Evolutionary conservation across 2,797 vertebrate species (phyloP).

Genomic region (Carapus acus): DNA sequence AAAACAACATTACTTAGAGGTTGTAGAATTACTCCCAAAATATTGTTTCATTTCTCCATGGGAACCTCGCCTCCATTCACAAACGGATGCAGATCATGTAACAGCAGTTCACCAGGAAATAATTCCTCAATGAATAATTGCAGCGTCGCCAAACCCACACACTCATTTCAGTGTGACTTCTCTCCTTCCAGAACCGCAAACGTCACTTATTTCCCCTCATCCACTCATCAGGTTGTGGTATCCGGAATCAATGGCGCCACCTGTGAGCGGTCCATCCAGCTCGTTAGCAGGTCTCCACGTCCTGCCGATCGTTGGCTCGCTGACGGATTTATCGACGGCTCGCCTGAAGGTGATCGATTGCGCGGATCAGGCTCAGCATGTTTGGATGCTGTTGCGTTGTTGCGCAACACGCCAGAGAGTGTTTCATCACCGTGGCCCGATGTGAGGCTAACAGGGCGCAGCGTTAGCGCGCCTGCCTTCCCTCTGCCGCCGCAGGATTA

Average conservation of each 20-base stretch:
- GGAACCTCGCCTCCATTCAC: too few relatives aligned
- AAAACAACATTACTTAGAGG: too few relatives aligned
- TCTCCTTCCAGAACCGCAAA: too few relatives aligned
- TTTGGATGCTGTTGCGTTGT: conserved; percentile 1
- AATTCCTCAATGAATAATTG: too few relatives aligned
- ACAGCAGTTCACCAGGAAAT: too few relatives aligned
- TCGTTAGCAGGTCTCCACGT: conserved; percentile 14
- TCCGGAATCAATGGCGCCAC: neutral
- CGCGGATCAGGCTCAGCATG: conserved; percentile 11
- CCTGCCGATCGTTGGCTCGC: neutral
- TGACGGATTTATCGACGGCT: conserved; percentile 5
- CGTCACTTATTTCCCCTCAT: too few relatives aligned
- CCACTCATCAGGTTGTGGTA: neutral
- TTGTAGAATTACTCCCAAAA: too few relatives aligned
- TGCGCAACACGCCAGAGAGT: conserved; percentile 18
- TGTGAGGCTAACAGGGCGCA: conserved; percentile 25
- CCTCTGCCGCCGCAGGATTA: conserved; percentile 17
- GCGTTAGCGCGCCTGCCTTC: conserved; percentile 16
- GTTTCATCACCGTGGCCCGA: neutral
- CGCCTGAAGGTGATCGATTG: conserved; percentile 11
- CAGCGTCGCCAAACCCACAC: too few relatives aligned
- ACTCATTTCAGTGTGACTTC: too few relatives aligned
- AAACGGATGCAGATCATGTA: too few relatives aligned
- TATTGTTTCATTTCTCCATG: too few relatives aligned
- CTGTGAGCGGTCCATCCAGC: neutral